phyloP scores from a whole-genome alignment of 2,888 invertebrate species.

The Nycteola revayana region DNA sequence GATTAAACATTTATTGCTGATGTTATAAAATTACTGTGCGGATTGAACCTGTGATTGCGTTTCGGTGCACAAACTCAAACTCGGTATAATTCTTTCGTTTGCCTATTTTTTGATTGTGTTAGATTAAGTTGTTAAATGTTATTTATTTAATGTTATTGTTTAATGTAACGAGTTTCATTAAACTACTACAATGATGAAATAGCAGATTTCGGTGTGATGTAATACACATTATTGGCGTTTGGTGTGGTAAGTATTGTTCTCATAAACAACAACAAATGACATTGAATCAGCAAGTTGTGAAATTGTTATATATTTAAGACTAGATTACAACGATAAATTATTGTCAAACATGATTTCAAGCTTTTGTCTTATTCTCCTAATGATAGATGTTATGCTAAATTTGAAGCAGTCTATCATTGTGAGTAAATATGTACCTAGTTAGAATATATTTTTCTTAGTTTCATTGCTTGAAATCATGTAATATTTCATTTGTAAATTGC shows the following conservation, averaged over 20 bases:
- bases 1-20: slow-evolving; percentile 44
- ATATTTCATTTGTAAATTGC: too few relatives aligned
- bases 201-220: slow-evolving; percentile 5
- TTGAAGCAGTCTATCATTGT: too few relatives aligned
- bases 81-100: slow-evolving; percentile 5
- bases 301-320: too few relatives aligned
- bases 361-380: too few relatives aligned
- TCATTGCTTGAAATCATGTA: too few relatives aligned
- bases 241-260: slow-evolving; percentile 26
- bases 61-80: slow-evolving; percentile 33
- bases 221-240: slow-evolving; percentile 6
- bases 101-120: slow-evolving; percentile 21
- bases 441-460: too few relatives aligned
- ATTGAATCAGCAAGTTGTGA: too few relatives aligned
- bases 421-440: too few relatives aligned
- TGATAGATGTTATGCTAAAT: too few relatives aligned
- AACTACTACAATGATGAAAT: slow-evolving; percentile 4
- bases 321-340: neutral
- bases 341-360: slow-evolving; percentile 18
- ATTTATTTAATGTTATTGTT: slow-evolving; percentile 15
- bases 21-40: slow-evolving; percentile 61
- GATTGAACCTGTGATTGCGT: slow-evolving; percentile 64
- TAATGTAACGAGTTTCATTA: slow-evolving; percentile 17
- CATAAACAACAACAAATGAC: neutral
- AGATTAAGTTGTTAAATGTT: slow-evolving; percentile 26